phyloP scores from a whole-genome alignment of 2,797 vertebrate genomes.

The Ambastaia sidthimunki region DNA sequence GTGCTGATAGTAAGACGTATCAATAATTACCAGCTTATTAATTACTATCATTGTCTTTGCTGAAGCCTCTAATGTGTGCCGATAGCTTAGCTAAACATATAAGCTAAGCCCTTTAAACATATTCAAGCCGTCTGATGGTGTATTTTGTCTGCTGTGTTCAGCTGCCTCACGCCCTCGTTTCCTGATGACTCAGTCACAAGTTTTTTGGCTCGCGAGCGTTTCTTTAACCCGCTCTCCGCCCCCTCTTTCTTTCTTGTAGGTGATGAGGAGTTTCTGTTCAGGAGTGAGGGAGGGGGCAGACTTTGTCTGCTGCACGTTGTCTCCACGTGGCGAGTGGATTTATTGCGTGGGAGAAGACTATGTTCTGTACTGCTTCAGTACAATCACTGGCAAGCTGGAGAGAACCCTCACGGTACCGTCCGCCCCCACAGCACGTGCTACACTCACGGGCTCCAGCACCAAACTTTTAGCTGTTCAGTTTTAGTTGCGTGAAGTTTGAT shows the following conservation, averaged over 20 bases:
- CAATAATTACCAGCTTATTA: background rate
- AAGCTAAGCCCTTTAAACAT: background rate
- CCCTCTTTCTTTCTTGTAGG: constrained; percentile 72
- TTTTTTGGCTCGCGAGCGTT: constrained; percentile 31
- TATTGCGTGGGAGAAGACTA: constrained; percentile 99
- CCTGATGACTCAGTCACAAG: constrained; percentile 42
- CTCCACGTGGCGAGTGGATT: constrained; percentile 98
- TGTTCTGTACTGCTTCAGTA: constrained; percentile 98
- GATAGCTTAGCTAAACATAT: constrained; percentile 12
- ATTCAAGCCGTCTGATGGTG: constrained; percentile 1
- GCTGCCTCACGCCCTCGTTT: constrained; percentile 44
- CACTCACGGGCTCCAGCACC: background rate
- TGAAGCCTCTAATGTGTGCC: background rate
- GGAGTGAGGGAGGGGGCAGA: constrained; percentile 98
- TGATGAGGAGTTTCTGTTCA: constrained; percentile 98
- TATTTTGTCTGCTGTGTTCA: background rate
- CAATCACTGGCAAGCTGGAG: constrained; percentile 97
- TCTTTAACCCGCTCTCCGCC: constrained; percentile 6
- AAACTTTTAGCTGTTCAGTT: background rate
- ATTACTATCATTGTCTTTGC: background rate
- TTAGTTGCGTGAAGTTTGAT: background rate
- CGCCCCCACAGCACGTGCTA: constrained; percentile 24
- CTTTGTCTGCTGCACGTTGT: constrained; percentile 96
- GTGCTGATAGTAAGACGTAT: background rate
- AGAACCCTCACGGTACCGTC: constrained; percentile 91